A percentile compares a stretch with the other conserved stretches of the same genome.
phyloP scores from a whole-genome alignment of 2,888 invertebrate genomes.

The Netelia virgata region DNA sequence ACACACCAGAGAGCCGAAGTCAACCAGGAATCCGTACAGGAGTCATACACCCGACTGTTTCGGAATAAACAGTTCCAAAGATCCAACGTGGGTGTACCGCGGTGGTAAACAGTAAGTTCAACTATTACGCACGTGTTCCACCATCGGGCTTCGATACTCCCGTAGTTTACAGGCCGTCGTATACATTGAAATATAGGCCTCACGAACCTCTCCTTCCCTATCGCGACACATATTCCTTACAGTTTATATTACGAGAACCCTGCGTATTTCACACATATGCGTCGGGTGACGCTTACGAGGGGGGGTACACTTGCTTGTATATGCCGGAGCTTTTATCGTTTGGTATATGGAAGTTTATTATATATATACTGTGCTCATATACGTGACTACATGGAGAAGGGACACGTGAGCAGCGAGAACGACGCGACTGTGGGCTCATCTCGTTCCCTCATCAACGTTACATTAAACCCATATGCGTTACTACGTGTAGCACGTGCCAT shows the following conservation, averaged over 20 bases:
- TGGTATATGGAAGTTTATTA: background rate
- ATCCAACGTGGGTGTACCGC: slow-evolving; percentile 26
- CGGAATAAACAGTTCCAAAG: background rate
- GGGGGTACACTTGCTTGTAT: slow-evolving; percentile 6
- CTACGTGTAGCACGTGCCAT: slow-evolving; percentile 59
- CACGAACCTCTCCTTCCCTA: slow-evolving; percentile 11
- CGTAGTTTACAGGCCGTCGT: background rate
- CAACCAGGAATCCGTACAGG: background rate
- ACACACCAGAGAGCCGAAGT: no score
- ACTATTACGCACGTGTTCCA: background rate
- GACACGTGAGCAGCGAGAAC: slow-evolving; percentile 27
- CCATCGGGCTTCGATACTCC: slow-evolving; percentile 2
- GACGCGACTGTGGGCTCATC: slow-evolving; percentile 39
- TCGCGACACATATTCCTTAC: slow-evolving; percentile 11
- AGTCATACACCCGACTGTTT: background rate
- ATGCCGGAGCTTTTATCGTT: slow-evolving; percentile 21
- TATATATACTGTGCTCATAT: slow-evolving; percentile 17
- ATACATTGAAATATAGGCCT: slow-evolving; percentile 14
- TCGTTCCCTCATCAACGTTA: slow-evolving; percentile 59
- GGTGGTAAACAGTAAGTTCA: slow-evolving; percentile 9
- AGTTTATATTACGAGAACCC: slow-evolving; percentile 37
- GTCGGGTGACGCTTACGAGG: slow-evolving; percentile 21
- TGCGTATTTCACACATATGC: slow-evolving; percentile 40
- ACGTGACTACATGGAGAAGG: background rate
- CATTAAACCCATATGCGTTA: slow-evolving; percentile 62